phyloP scores from a whole-genome alignment of 2,888 invertebrate genomes.

The Chymomyza fuscimana region DNA sequence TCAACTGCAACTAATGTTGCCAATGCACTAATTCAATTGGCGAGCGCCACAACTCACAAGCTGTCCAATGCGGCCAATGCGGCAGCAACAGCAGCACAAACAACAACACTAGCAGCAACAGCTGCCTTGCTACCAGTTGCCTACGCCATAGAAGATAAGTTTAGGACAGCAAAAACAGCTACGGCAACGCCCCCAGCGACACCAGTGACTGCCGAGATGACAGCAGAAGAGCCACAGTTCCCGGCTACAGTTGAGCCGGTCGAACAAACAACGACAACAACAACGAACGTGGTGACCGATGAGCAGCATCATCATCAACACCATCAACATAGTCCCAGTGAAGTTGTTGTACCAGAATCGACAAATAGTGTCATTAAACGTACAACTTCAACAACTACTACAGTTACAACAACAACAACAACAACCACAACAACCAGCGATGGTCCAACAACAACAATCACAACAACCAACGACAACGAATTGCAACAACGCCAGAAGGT shows the following conservation, averaged over 20 bases:
- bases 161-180: conserved; percentile 41
- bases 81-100: conserved; percentile 61
- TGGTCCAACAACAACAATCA: conserved; percentile 47
- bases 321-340: conserved; percentile 42
- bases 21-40: conserved; percentile 77
- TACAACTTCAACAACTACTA: conserved; percentile 74
- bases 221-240: conserved; percentile 27
- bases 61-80: conserved; percentile 67
- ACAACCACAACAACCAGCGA: conserved; percentile 60
- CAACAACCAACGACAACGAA: conserved; percentile 45
- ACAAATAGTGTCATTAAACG: conserved; percentile 51
- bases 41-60: conserved; percentile 75
- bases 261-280: conserved; percentile 3
- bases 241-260: conserved; percentile 18
- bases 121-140: conserved; percentile 64
- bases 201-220: conserved; percentile 27
- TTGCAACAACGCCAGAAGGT: conserved; percentile 77
- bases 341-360: conserved; percentile 31
- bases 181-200: conserved; percentile 22
- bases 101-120: conserved; percentile 64
- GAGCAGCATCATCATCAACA: conserved; percentile 39
- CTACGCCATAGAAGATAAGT: conserved; percentile 56
- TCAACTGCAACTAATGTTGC: conserved; percentile 63
- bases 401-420: conserved; percentile 67
- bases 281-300: conserved; percentile 27